These are phyloP conservation scores for Tyrannus savana DNA, from an alignment of 2,113 vertebrate species.

Conservation along the genomic window DNA sequence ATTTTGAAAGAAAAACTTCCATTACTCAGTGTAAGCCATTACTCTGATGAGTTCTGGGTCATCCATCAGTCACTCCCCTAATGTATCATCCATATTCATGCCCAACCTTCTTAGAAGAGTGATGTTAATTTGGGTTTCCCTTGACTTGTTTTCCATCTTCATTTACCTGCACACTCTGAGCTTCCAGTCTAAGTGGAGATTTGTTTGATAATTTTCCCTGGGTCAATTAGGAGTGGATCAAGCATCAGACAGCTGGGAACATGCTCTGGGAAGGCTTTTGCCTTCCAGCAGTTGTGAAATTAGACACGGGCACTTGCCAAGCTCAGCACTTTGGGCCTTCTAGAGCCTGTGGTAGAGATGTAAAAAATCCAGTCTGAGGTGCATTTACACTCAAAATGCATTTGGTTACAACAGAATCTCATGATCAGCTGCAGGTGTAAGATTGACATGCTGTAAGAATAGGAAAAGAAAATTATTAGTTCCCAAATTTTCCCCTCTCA, in stretches of 20 bases:
- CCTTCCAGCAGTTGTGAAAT: accelerated
- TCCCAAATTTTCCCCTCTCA: not conserved
- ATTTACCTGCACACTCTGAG: not conserved
- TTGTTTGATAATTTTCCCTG: not conserved
- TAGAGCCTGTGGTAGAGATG: too few relatives aligned
- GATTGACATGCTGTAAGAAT: not conserved
- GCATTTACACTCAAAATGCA: not conserved
- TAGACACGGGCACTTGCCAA: accelerated
- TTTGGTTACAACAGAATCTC: not conserved
- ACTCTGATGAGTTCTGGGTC: not conserved
- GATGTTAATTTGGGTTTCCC: conserved; percentile 20
- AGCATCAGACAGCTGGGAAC: not conserved
- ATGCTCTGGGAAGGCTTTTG: not conserved
- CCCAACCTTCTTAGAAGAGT: not conserved
- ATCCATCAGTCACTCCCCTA: not conserved
- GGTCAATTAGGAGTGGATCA: not conserved
- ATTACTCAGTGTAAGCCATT: not conserved
- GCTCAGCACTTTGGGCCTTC: not conserved
- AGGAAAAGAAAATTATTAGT: not conserved
- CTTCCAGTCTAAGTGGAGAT: not conserved
- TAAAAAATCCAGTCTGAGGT: not conserved
- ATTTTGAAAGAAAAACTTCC: not conserved
- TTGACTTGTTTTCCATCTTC: conserved; percentile 35
- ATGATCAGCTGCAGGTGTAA: not conserved
- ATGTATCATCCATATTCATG: conserved; percentile 11